These are phyloP conservation scores for Hydrotaea cyrtoneurina DNA, from an alignment of 2,888 invertebrate species.

Conservation along the genomic window DNA sequence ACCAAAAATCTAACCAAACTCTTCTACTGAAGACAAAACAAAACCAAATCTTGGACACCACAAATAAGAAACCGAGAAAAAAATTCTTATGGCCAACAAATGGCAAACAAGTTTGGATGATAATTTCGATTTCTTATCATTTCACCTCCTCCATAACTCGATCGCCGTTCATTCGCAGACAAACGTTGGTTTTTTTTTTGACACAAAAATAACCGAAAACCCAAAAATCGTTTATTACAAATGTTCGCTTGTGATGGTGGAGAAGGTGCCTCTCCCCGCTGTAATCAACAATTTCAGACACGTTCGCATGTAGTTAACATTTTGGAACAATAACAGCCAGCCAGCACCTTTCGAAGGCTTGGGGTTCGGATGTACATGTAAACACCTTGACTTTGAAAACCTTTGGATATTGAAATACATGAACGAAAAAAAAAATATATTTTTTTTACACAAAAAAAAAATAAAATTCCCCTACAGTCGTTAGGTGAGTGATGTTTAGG, in stretches of 20 bases:
- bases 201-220: background rate
- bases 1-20: background rate
- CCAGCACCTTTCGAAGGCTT: background rate
- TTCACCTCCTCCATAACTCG: background rate
- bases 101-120: conserved; percentile 32
- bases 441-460: background rate
- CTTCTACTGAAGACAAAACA: background rate
- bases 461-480: too few species aligned
- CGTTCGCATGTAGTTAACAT: conserved; percentile 70
- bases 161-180: background rate
- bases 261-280: background rate
- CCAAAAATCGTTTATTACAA: conserved; percentile 10
- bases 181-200: background rate
- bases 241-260: background rate
- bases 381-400: conserved; percentile 64
- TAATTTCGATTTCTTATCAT: conserved; percentile 27
- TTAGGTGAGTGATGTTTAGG: too few species aligned
- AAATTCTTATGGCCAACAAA: conserved; percentile 7
- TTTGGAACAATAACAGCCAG: background rate
- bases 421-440: background rate
- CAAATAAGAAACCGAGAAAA: too few species aligned
- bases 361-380: conserved; percentile 67
- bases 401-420: background rate
- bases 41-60: background rate
- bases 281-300: conserved; percentile 69